Conservation (phyloP, 2,113 vertebrate species). For the Syrrhaptes paradoxus region DNA sequence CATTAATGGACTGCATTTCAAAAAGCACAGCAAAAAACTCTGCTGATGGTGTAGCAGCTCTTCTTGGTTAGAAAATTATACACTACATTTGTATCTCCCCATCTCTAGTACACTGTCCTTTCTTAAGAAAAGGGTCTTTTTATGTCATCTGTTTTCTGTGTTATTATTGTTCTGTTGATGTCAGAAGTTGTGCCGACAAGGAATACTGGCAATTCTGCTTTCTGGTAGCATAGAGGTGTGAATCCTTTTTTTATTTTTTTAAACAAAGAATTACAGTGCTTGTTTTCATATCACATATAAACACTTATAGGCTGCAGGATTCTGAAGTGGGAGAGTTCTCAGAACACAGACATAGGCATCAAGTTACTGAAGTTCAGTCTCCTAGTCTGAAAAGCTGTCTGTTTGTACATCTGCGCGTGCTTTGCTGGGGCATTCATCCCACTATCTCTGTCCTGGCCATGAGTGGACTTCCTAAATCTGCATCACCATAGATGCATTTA, state of each 20-base stretch:
- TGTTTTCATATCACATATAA: neutral
- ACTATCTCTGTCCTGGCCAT: neutral
- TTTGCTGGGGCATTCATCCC: neutral
- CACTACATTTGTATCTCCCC: neutral
- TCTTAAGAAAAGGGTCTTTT: neutral
- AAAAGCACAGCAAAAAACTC: neutral
- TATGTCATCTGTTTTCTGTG: neutral
- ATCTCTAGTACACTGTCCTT: neutral
- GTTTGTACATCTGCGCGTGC: neutral
- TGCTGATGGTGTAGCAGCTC: neutral
- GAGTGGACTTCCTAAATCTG: neutral
- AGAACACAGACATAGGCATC: neutral
- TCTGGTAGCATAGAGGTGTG: neutral
- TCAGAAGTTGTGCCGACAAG: neutral
- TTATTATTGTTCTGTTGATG: neutral
- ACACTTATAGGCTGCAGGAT: neutral
- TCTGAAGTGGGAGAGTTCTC: neutral
- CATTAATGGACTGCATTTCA: neutral
- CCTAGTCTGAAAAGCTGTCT: neutral
- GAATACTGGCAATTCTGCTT: neutral
- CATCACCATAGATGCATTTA: neutral
- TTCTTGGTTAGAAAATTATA: neutral
- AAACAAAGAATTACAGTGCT: neutral
- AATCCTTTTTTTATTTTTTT: neutral
- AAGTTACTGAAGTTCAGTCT: neutral